Conservation (phyloP, 2,888 invertebrate genomes). For the Cotesia congregata region DNA sequence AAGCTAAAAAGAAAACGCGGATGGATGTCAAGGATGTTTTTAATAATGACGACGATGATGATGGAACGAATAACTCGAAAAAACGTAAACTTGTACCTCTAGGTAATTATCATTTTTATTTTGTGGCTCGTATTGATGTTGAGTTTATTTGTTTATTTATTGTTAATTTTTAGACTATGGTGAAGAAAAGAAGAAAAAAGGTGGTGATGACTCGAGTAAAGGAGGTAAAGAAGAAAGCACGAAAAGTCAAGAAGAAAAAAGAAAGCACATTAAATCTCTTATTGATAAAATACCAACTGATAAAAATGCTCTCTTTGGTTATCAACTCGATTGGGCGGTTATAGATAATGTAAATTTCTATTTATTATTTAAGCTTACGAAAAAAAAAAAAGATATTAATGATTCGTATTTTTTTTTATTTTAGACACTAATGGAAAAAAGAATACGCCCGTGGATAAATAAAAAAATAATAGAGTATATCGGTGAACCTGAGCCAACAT, state of each 20-base stretch:
- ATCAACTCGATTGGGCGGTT: conserved; percentile 91
- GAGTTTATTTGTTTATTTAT: conserved; percentile 1
- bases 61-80: conserved; percentile 73
- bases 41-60: conserved; percentile 85
- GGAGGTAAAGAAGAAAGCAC: conserved; percentile 76
- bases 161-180: conserved; percentile 72
- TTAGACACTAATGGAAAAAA: conserved; percentile 88
- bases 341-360: conserved; percentile 76
- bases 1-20: conserved; percentile 77
- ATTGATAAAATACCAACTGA: conserved; percentile 99
- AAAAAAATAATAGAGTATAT: conserved; percentile 99
- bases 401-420: conserved; percentile 69
- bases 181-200: conserved; percentile 74
- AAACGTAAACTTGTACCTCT: conserved; percentile 85
- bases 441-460: conserved; percentile 99
- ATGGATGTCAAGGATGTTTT: conserved; percentile 88
- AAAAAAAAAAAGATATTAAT: neutral
- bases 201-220: conserved; percentile 65
- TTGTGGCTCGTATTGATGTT: conserved; percentile 48
- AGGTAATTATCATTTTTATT: conserved; percentile 70
- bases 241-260: conserved; percentile 92
- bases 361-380: neutral
- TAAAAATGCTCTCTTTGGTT: conserved; percentile 96
- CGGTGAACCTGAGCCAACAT: conserved; percentile 97
- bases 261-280: conserved; percentile 95